These are phyloP conservation scores for Lacanobia wlatinum DNA, from an alignment of 2,888 invertebrate genomes.

Conservation along the genomic window DNA sequence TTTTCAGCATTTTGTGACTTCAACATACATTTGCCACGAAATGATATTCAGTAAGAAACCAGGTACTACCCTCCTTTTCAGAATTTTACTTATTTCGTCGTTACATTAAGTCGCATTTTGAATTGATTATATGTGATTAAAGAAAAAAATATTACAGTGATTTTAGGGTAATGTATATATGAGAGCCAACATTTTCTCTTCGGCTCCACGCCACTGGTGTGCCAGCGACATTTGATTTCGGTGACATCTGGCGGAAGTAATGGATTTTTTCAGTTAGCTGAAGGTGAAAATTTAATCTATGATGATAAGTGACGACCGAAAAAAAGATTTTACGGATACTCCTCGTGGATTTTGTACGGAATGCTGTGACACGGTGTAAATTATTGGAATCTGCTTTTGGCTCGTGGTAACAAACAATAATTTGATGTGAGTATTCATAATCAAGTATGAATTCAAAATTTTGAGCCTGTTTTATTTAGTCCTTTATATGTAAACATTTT, in stretches of 20 bases:
- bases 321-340: constrained; percentile 76
- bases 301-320: constrained; percentile 85
- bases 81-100: too few relatives aligned
- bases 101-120: too few relatives aligned
- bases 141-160: too few relatives aligned
- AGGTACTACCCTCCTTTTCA: too few relatives aligned
- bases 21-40: too few relatives aligned
- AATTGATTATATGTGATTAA: too few relatives aligned
- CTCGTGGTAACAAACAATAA: background rate
- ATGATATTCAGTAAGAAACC: too few relatives aligned
- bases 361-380: constrained; percentile 35
- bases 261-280: constrained; percentile 91
- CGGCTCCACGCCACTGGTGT: constrained; percentile 72
- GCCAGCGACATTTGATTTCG: constrained; percentile 87
- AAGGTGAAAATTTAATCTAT: constrained; percentile 91
- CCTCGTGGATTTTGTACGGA: constrained; percentile 58
- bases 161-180: too few relatives aligned
- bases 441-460: background rate
- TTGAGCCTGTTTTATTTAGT: background rate
- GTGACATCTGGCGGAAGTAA: constrained; percentile 91
- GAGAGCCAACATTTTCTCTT: background rate
- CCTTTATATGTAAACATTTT: background rate
- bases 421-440: background rate
- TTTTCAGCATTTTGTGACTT: too few relatives aligned
- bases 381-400: constrained; percentile 22